Evolutionary conservation across 1,140 invertebrate genomes (phyloP).

Genomic region (Pogonus chalceus): DNA sequence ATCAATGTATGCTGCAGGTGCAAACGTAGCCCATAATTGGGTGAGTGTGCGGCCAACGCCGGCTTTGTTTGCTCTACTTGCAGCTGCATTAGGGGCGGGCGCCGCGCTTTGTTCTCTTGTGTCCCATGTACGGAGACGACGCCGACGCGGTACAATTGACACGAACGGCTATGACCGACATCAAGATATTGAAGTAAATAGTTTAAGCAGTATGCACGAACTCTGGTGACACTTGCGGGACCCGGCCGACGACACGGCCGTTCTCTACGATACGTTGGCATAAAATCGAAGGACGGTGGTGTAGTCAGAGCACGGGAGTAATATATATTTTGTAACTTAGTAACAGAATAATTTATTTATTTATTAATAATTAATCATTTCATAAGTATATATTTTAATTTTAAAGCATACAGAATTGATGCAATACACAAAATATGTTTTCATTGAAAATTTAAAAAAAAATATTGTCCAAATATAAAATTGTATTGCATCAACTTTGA

Average conservation of each 20-base stretch:
- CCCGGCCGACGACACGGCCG: slow-evolving; percentile 41
- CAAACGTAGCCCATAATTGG: slow-evolving; percentile 24
- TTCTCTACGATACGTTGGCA: slow-evolving; percentile 41
- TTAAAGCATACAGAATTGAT: too few relatives aligned
- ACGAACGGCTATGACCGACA: slow-evolving; percentile 36
- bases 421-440: too few relatives aligned
- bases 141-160: slow-evolving; percentile 37
- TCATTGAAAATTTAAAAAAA: too few relatives aligned
- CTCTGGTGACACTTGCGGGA: slow-evolving; percentile 56
- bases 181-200: slow-evolving; percentile 56
- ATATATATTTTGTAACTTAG: too few relatives aligned
- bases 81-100: slow-evolving; percentile 19
- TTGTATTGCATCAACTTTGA: too few relatives aligned
- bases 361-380: too few relatives aligned
- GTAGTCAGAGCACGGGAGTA: background rate
- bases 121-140: slow-evolving; percentile 30
- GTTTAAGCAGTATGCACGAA: slow-evolving; percentile 51
- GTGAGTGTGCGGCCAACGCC: slow-evolving; percentile 28
- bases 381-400: too few relatives aligned
- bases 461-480: too few relatives aligned
- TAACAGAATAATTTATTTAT: too few relatives aligned
- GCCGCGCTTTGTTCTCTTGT: slow-evolving; percentile 23
- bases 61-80: slow-evolving; percentile 40
- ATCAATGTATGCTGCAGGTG: slow-evolving; percentile 24
- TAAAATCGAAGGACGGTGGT: background rate